These are phyloP conservation scores for Diaprepes abbreviatus DNA, from an alignment of 2,888 invertebrate genomes.

Conservation along the genomic window DNA sequence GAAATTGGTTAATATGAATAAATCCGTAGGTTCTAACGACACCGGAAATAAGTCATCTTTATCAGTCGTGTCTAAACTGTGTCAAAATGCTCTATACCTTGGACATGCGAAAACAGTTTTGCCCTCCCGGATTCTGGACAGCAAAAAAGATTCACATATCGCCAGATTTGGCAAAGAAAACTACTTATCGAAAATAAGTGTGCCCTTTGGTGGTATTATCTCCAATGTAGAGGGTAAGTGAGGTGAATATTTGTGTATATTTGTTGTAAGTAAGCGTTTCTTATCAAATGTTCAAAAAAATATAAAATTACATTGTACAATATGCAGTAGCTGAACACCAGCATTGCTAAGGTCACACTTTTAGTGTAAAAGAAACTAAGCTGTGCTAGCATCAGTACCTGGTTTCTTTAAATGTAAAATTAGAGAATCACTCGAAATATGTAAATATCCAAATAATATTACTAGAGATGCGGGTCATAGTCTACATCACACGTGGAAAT, in stretches of 20 bases:
- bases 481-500: too few relatives aligned
- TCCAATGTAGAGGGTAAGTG: slow-evolving; percentile 59
- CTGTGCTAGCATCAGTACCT: too few relatives aligned
- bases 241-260: slow-evolving; percentile 3
- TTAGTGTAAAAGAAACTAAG: too few relatives aligned
- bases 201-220: slow-evolving; percentile 62
- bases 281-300: too few relatives aligned
- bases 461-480: too few relatives aligned
- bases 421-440: too few relatives aligned
- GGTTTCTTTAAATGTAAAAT: too few relatives aligned
- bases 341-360: too few relatives aligned
- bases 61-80: slow-evolving; percentile 63
- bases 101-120: slow-evolving; percentile 86
- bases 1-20: background rate
- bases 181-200: slow-evolving; percentile 63
- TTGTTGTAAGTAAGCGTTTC: too few relatives aligned
- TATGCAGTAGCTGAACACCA: too few relatives aligned
- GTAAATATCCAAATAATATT: too few relatives aligned
- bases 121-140: slow-evolving; percentile 68
- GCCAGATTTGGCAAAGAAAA: slow-evolving; percentile 63
- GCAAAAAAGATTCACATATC: slow-evolving; percentile 65
- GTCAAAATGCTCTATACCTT: slow-evolving; percentile 79
- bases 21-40: slow-evolving; percentile 56
- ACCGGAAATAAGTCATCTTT: slow-evolving; percentile 64
- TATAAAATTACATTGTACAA: too few relatives aligned